phyloP scores from a whole-genome alignment of 2,888 invertebrate genomes.

The Brachypalpus laphriformis region DNA sequence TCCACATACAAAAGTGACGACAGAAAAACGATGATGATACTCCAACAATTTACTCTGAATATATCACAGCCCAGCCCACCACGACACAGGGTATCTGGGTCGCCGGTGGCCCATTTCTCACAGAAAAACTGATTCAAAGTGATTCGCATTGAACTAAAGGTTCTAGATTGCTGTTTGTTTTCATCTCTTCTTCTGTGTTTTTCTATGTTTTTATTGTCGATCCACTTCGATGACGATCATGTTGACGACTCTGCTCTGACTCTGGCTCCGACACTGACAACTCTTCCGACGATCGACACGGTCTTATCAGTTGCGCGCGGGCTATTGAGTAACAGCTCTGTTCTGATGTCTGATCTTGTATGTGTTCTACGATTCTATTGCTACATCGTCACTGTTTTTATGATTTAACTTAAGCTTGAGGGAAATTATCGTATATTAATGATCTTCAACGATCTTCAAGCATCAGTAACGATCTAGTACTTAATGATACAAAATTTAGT shows the following conservation, averaged over 20 bases:
- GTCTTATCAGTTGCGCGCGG: slow-evolving; percentile 56
- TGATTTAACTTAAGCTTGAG: slow-evolving; percentile 3
- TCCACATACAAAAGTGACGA: slow-evolving; percentile 65
- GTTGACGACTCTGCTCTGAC: slow-evolving; percentile 25
- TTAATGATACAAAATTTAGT: slow-evolving; percentile 20
- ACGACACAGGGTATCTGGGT: slow-evolving; percentile 49
- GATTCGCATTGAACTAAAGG: slow-evolving; percentile 68
- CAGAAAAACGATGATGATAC: slow-evolving; percentile 62
- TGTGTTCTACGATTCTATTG: background rate
- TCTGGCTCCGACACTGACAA: slow-evolving; percentile 46
- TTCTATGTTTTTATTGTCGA: slow-evolving; percentile 21
- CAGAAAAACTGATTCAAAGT: slow-evolving; percentile 56
- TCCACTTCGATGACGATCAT: slow-evolving; percentile 52
- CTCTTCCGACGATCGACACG: slow-evolving; percentile 48
- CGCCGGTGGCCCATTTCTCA: slow-evolving; percentile 71
- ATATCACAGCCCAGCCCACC: slow-evolving; percentile 41
- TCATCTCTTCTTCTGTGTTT: slow-evolving; percentile 12
- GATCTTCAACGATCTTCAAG: slow-evolving; percentile 12
- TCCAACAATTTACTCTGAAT: slow-evolving; percentile 51
- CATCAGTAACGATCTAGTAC: slow-evolving; percentile 13
- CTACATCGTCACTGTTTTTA: slow-evolving; percentile 14
- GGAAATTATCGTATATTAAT: slow-evolving; percentile 7
- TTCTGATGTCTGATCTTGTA: slow-evolving; percentile 21
- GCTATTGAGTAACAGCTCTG: slow-evolving; percentile 61
- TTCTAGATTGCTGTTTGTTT: slow-evolving; percentile 49